Base-by-base conservation (phyloP, 2,797 vertebrate genomes). In the Myotis vivesi region DNA sequence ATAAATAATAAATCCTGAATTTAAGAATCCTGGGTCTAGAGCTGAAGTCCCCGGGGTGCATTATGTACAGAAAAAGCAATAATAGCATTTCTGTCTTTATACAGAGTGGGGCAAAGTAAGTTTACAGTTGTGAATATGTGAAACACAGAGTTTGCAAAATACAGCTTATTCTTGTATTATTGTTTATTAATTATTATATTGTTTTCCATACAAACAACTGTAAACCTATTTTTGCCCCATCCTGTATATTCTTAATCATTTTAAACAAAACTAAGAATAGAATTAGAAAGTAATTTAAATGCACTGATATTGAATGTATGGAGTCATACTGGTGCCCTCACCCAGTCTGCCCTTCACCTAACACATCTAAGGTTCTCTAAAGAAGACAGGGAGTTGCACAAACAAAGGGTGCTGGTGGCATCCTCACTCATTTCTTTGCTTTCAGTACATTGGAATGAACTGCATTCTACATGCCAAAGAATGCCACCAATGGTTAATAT, bases 241-340 rank as follows among this genome's bases (percentile, higher is more conserved):
- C 30, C 19, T 46, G 0, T 51, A 28, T 30, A 82, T 38, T 33
- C 55, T 81, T 86, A 49, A 41, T 66, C 41, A 25, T 53, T 51
- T 90, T 85, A 30, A 91, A 38, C 59, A 76, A 95, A 87, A 66
- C 12, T 41, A 84, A 23, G 23, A 73, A 71, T 75, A 53, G 19
- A 55, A 86, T n/a, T 46, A 46, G 5, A 69, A 92, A 73, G 17
- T 16, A 17, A 51, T 68, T 19, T n/a, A 55, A 59, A 68, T n/a
- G 25, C 4, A 19, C 36, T 87, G 11, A 68, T 33, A 8, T 8
- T 41, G 72, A 90, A 9, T 28, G 23, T 57, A 30, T 28, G 23
- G 30, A 28, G 64, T 30, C 8, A 41, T 0, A 5, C 30, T 19
- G 38, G 25, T 23, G 23, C 25, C 30, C 80, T 55, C 2, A 12